phyloP scores from a whole-genome alignment of 2,113 vertebrate species.

The Mormyrus lacerda region DNA sequence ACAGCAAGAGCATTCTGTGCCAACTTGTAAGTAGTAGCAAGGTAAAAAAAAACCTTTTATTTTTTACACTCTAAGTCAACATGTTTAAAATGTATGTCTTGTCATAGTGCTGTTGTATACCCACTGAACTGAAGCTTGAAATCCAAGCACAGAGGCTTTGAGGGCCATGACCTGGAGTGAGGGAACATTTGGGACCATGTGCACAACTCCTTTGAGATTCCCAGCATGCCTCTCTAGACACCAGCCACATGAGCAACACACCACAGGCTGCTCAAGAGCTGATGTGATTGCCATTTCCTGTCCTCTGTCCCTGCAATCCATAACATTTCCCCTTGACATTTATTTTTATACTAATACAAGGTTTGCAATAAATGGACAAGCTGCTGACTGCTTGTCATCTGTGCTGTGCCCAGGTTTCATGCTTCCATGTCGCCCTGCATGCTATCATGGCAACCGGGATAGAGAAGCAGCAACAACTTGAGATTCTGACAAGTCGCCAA shows the following conservation, averaged over 20 bases:
- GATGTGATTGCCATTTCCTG: not conserved
- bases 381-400: not conserved
- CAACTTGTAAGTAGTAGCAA: not conserved
- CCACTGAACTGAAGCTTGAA: not conserved
- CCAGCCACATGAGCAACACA: not conserved
- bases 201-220: not conserved
- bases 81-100: not conserved
- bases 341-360: not conserved
- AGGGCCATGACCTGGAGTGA: not conserved
- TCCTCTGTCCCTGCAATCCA: not conserved
- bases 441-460: not conserved
- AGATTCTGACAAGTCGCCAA: not conserved
- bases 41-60: not conserved
- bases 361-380: not conserved
- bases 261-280: not conserved
- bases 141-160: not conserved
- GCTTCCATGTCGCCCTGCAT: not conserved
- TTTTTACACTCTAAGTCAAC: not conserved
- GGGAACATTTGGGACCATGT: constrained; percentile 5
- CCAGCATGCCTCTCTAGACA: constrained; percentile 2
- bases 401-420: not conserved
- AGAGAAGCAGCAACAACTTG: not conserved
- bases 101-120: not conserved
- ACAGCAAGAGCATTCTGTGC: not conserved
- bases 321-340: not conserved